Conservation (phyloP, 2,888 invertebrate genomes). For the Troilus luridus region DNA sequence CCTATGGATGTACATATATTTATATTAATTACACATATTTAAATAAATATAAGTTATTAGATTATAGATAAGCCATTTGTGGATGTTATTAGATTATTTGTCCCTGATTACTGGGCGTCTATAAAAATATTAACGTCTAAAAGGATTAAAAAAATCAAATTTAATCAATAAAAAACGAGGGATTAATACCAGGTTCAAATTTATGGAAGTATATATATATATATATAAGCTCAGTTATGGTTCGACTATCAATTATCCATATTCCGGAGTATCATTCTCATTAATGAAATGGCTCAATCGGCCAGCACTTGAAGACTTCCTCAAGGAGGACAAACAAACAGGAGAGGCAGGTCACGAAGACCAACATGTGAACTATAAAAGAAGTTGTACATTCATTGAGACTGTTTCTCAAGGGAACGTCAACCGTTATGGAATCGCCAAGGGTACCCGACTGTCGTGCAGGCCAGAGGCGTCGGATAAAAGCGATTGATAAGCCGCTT, state of each 20-base stretch:
- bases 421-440: slow-evolving; percentile 26
- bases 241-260: neutral
- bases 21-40: too few relatives aligned
- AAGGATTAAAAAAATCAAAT: too few relatives aligned
- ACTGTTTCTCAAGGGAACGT: slow-evolving; percentile 10
- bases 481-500: neutral
- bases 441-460: neutral
- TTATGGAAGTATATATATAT: too few relatives aligned
- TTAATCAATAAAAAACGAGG: too few relatives aligned
- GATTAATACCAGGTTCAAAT: too few relatives aligned
- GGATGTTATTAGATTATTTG: too few relatives aligned
- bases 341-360: slow-evolving; percentile 4
- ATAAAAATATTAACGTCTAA: too few relatives aligned
- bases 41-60: too few relatives aligned
- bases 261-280: neutral
- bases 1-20: too few relatives aligned
- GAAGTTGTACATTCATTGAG: slow-evolving; percentile 37
- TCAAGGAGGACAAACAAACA: slow-evolving; percentile 12
- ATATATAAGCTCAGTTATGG: neutral
- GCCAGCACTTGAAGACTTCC: neutral
- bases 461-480: neutral
- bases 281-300: neutral
- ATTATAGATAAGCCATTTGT: too few relatives aligned
- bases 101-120: too few relatives aligned
- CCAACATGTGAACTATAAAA: slow-evolving; percentile 21